Base-by-base conservation (phyloP, 1,140 invertebrate genomes). In the Bradynema listronoti region DNA sequence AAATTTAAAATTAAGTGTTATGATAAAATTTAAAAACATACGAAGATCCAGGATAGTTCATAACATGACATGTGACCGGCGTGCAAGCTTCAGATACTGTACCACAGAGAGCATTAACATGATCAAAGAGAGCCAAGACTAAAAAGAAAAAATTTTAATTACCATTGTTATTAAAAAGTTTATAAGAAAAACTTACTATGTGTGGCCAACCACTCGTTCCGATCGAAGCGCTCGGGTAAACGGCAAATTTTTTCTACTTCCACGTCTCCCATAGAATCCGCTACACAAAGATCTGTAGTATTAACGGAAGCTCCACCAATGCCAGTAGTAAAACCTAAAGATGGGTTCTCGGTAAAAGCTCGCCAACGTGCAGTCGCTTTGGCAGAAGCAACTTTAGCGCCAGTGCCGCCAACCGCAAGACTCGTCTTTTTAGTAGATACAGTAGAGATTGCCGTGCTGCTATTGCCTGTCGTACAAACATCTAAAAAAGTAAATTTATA, bases 41-140 rank as follows among this genome's bases (percentile, higher is more conserved):
- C n/a, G n/a, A n/a, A n/a, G n/a, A n/a, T n/a, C 73, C 73, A 3
- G 73, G 73, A 61, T 54, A 75, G 33, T 55, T 68, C 73, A 75
- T 75, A 9, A 43, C 29, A 2, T 57, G 55, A 54, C 65, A 64
- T 7, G 60, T 63, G 6, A 58, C 60, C 16, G 73, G 72, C 1
- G 72, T 72, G 68, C 72, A 75, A 11, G 68, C 29, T 39, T 75
- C 73, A 3, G 73, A 58, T 25, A 75, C 25, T 5, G 49, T 73
- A 16, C 75, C 77, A 54, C 73, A 78, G 39, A 75, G 33, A 5
- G 75, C 60, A 53, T 78, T 78, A 2, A 77, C 69, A 52, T 75
- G 66, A 30, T 75, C 73, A 41, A 75, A 75, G 4, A 75, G 49
- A 4, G 66, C 68, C 6, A 73, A 52, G 24, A 51, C 73, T 73